These are phyloP conservation scores for Catharus ustulatus DNA, from an alignment of 2,797 vertebrate species.

Conservation along the genomic window DNA sequence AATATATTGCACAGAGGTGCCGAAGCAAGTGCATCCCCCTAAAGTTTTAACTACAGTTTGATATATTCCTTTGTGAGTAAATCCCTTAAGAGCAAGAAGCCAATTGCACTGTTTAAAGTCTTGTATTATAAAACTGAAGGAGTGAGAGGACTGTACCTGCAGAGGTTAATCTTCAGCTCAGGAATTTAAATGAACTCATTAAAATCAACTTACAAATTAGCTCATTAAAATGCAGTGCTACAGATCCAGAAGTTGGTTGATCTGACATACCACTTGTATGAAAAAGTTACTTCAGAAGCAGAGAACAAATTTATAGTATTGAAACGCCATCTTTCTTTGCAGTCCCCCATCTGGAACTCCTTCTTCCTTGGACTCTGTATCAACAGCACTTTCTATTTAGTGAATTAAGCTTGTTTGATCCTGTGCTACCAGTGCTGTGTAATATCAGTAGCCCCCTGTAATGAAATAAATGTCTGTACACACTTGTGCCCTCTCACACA, in stretches of 20 bases:
- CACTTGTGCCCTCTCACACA: not conserved
- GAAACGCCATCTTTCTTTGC: not conserved
- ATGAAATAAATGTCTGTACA: not conserved
- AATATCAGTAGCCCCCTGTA: not conserved
- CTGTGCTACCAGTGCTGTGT: not conserved
- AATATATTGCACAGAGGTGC: not conserved
- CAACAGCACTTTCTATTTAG: not conserved
- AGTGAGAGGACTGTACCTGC: slow-evolving; percentile 51
- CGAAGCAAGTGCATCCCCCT: not conserved
- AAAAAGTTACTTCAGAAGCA: slow-evolving; percentile 21
- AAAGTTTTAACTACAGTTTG: slow-evolving; percentile 15
- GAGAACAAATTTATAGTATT: not conserved
- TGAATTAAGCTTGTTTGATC: not conserved
- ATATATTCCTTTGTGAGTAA: slow-evolving; percentile 29
- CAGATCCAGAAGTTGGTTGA: slow-evolving; percentile 29
- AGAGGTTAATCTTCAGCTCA: slow-evolving; percentile 65
- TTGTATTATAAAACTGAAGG: slow-evolving; percentile 24
- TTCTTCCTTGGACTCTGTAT: not conserved
- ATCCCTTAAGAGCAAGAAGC: slow-evolving; percentile 28
- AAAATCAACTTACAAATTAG: slow-evolving; percentile 66
- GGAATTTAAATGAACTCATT: slow-evolving; percentile 71
- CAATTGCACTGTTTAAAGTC: slow-evolving; percentile 29
- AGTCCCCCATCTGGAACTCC: not conserved
- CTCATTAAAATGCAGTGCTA: slow-evolving; percentile 26
- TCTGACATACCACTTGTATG: not conserved